Percentiles rank a stretch among this genome's conserved stretches.
Evolutionary conservation across 2,113 vertebrate genomes (phyloP).

Genomic region (Daphoenositta chrysoptera): DNA sequence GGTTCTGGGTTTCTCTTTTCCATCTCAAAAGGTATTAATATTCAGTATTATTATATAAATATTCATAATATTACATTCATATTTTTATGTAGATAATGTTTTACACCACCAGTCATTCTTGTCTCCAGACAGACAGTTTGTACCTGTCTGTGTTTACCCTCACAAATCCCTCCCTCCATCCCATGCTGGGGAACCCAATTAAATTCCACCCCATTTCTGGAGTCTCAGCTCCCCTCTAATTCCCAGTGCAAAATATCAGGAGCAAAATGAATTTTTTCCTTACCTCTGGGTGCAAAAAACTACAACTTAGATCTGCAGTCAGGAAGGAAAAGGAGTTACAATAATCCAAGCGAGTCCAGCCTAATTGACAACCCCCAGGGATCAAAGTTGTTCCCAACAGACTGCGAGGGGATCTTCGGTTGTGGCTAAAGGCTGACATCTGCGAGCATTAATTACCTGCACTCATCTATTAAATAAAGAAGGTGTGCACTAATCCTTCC

Average conservation of each 20-base stretch:
- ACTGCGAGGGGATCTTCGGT: neutral
- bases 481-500: slow-evolving; percentile 1
- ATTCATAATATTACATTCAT: too few relatives aligned
- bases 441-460: slow-evolving; percentile 14
- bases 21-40: neutral
- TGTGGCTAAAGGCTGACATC: neutral
- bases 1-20: neutral
- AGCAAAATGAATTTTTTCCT: neutral
- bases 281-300: neutral
- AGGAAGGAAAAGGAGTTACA: neutral
- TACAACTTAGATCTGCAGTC: neutral
- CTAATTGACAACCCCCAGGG: neutral
- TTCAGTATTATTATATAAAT: neutral
- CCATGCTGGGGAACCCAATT: neutral
- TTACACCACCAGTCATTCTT: neutral
- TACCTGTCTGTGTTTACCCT: neutral
- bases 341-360: neutral
- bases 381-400: neutral
- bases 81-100: neutral
- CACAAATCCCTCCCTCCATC: neutral
- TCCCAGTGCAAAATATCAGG: neutral
- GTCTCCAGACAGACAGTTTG: neutral
- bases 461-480: neutral
- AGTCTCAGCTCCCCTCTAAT: neutral
- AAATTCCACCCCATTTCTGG: neutral